Conservation (phyloP, 2,888 invertebrate genomes). For the Mesopsocus fuscifrons region DNA sequence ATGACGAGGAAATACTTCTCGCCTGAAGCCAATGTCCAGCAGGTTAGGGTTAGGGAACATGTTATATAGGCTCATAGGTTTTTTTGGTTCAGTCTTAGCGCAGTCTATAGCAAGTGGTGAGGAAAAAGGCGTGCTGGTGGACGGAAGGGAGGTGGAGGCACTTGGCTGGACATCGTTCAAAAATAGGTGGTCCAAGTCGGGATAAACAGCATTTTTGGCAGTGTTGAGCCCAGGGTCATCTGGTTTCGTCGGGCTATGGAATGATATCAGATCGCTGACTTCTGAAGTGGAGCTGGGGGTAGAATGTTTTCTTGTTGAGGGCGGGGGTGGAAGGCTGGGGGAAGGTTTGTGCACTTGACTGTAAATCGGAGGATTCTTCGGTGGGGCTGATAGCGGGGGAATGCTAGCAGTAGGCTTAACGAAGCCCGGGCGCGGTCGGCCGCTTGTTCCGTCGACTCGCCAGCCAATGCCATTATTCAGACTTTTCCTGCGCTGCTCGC, state of each 20-base stretch:
- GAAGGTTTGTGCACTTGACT: neutral
- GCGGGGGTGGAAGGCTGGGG: slow-evolving; percentile 20
- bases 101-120: neutral
- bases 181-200: neutral
- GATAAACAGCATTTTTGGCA: neutral
- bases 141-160: neutral
- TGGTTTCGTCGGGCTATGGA: slow-evolving; percentile 37
- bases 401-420: slow-evolving; percentile 24
- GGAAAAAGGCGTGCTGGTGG: neutral
- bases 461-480: neutral
- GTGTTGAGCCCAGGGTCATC: neutral
- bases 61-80: too few relatives aligned
- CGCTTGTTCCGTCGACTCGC: slow-evolving; percentile 14
- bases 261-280: slow-evolving; percentile 42
- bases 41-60: neutral
- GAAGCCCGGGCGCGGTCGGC: slow-evolving; percentile 37
- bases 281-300: slow-evolving; percentile 10
- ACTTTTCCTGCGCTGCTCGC: slow-evolving; percentile 19
- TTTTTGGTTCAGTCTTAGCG: neutral
- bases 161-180: neutral
- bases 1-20: neutral
- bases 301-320: slow-evolving; percentile 16
- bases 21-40: neutral
- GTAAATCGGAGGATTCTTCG: neutral
- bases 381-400: slow-evolving; percentile 14